Evolutionary conservation across 2,888 invertebrate genomes (phyloP), one percentile per base, ranked within the genome.

Genomic region (Drepana falcataria): DNA sequence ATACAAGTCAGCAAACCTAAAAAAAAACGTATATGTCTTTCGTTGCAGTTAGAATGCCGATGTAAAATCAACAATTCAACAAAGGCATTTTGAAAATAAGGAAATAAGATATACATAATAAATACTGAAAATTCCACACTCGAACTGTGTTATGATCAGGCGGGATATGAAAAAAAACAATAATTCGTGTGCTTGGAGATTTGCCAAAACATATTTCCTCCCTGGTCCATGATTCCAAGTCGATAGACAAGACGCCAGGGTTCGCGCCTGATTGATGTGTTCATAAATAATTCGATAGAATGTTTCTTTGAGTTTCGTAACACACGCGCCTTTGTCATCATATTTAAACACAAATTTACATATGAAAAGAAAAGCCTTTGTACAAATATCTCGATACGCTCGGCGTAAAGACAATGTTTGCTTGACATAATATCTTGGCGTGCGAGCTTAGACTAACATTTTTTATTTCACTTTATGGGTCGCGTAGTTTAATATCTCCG

Each of bases 201-300:
- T 61, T 61, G 76, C 81, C 81, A 79, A 72, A 68, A 66, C 58
- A 63, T 59, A 66, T 70, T 67, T 75, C 67, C 68, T 64, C 59
- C 57, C 58, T 52, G 56, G 59, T 62, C 62, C 60, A 62, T 67
- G 66, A 69, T 68, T 66, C 68, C 64, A 57, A 59, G 61, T 63
- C 21, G 21, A 63, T 62, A 61, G 58, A 62, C 69, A 60, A 71
- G 65, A 68, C 63, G 66, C 61, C 60, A 63, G 57, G 34, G 40
- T 40, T 37, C 40, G 51, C 33, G 40, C 57, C 65, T 63, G 71
- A 63, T 64, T 69, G 69, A 75, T 75, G 72, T 72, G 69, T 75
- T 73, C 70, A 74, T 79, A 74, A 80, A 81, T 81, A 77, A 77
- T 77, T 72, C 73, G 61, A 68, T 57, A 59, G 55, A 56, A 57